These are phyloP conservation scores for Pteropus rufus DNA, from an alignment of 2,797 vertebrate genomes.

Conservation along the genomic window DNA sequence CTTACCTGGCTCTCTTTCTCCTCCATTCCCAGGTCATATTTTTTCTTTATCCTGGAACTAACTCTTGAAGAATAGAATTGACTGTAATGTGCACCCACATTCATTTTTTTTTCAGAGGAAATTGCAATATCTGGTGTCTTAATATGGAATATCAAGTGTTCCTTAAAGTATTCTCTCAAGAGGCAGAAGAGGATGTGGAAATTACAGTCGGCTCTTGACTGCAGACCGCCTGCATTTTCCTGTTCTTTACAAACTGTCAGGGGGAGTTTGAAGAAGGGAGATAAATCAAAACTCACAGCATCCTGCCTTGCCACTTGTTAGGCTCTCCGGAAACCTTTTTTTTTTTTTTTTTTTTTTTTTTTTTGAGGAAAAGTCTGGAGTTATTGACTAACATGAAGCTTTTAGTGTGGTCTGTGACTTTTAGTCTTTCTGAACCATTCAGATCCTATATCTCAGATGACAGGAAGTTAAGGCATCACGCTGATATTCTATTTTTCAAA, in stretches of 20 bases:
- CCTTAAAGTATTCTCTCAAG: slow-evolving; percentile 44
- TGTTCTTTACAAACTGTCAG: not conserved
- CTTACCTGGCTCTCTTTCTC: not conserved
- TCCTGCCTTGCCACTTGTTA: not conserved
- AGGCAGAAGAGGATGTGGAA: slow-evolving; percentile 30
- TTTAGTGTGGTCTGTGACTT: not conserved
- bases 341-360: not conserved
- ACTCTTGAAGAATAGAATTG: not conserved
- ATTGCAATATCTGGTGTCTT: slow-evolving; percentile 11
- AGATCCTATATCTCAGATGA: not conserved
- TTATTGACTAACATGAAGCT: not conserved
- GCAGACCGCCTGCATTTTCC: not conserved
- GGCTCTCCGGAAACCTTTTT: not conserved
- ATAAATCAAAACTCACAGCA: not conserved
- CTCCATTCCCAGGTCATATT: not conserved
- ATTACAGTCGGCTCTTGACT: not conserved
- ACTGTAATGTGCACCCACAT: not conserved
- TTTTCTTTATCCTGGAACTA: not conserved
- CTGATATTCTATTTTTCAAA: not conserved
- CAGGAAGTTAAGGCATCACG: not conserved
- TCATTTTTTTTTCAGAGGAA: slow-evolving; percentile 2
- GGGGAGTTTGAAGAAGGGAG: not conserved
- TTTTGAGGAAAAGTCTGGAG: not conserved
- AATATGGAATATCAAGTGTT: slow-evolving; percentile 37
- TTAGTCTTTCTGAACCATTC: not conserved